These are phyloP conservation scores for Phoebastria nigripes DNA, from an alignment of 2,797 vertebrate genomes.

Conservation along the genomic window DNA sequence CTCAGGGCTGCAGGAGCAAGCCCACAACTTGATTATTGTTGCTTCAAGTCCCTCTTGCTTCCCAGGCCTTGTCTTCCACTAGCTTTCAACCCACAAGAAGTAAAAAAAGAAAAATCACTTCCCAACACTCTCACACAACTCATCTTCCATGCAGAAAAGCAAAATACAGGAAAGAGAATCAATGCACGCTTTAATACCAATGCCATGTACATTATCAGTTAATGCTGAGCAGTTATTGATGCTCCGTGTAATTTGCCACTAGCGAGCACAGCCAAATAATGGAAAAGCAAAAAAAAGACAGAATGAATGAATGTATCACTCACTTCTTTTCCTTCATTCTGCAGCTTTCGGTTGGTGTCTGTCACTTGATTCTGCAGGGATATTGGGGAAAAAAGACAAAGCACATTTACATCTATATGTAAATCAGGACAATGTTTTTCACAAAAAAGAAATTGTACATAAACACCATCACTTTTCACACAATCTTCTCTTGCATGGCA, in stretches of 20 bases:
- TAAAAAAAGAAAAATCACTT: background rate
- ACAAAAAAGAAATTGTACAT: rapidly evolving
- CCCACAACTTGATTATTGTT: background rate
- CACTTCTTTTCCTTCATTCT: constrained; percentile 88
- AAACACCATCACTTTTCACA: background rate
- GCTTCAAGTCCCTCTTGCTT: background rate
- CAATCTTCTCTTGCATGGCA: rapidly evolving
- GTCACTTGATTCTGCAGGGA: constrained; percentile 88
- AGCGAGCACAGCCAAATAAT: background rate
- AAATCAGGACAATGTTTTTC: background rate
- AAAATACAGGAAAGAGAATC: background rate
- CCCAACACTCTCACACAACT: background rate
- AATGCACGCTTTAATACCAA: no score
- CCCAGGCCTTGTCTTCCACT: background rate
- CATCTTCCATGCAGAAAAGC: background rate
- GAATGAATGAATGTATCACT: background rate
- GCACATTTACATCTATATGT: background rate
- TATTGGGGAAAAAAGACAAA: background rate
- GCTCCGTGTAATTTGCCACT: background rate
- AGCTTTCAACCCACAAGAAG: background rate
- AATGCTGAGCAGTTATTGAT: no score
- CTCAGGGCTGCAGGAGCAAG: background rate
- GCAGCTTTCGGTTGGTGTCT: constrained; percentile 89
- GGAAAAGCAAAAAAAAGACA: background rate
- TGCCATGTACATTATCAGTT: rapidly evolving